phyloP scores from a whole-genome alignment of 2,888 invertebrate species.

The Drosophila tanythrix region DNA sequence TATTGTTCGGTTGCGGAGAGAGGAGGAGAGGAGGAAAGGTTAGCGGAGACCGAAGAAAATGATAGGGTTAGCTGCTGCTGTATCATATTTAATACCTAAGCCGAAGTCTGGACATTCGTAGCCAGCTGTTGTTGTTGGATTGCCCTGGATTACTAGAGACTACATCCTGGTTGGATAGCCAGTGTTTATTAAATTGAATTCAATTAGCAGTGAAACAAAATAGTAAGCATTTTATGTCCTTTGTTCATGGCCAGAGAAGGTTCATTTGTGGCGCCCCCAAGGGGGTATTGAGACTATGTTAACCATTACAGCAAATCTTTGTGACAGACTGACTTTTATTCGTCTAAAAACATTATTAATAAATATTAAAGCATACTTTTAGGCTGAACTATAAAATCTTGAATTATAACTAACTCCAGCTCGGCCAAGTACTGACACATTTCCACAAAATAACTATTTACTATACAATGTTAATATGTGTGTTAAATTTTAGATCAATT shows the following conservation, averaged over 20 bases:
- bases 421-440: too few relatives aligned
- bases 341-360: neutral
- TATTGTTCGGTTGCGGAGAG: conserved; percentile 27
- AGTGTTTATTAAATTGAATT: conserved; percentile 51
- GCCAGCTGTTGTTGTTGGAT: conserved; percentile 7
- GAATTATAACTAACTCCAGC: too few relatives aligned
- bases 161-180: conserved; percentile 9
- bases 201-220: conserved; percentile 49
- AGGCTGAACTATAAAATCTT: neutral
- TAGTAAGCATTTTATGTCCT: conserved; percentile 23
- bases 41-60: neutral
- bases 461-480: too few relatives aligned
- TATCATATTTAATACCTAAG: conserved; percentile 51
- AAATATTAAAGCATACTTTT: neutral
- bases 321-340: neutral
- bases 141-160: neutral
- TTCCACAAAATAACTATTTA: too few relatives aligned
- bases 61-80: conserved; percentile 37
- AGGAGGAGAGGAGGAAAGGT: neutral
- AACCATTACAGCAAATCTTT: too few relatives aligned
- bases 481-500: too few relatives aligned
- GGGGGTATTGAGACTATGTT: neutral
- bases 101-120: conserved; percentile 4
- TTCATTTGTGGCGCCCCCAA: conserved; percentile 17
- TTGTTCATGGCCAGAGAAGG: conserved; percentile 10